Conservation (phyloP, 2,113 vertebrate genomes). For the Oncorhynchus clarkii region DNA sequence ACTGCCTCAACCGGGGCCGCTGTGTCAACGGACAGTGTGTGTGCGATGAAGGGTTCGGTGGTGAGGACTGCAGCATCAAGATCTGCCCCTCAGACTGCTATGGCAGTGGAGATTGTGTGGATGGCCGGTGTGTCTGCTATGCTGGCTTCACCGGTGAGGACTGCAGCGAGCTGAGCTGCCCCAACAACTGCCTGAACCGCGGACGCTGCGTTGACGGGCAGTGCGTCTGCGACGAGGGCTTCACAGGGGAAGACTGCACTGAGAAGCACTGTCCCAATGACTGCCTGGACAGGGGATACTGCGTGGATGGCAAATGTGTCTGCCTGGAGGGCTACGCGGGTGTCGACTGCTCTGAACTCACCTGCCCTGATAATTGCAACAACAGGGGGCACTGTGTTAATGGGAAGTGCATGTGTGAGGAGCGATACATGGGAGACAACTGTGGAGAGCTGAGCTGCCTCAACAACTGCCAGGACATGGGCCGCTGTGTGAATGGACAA, state of each 20-base stretch:
- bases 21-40: conserved; percentile 84
- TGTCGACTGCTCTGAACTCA: conserved; percentile 77
- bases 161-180: conserved; percentile 77
- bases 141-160: conserved; percentile 76
- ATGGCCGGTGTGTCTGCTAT: conserved; percentile 80
- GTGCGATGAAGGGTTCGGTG: conserved; percentile 80
- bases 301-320: conserved; percentile 54
- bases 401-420: conserved; percentile 79
- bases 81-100: conserved; percentile 82
- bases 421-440: conserved; percentile 77
- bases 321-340: conserved; percentile 73
- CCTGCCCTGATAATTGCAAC: conserved; percentile 79
- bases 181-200: conserved; percentile 69
- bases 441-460: conserved; percentile 77
- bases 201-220: conserved; percentile 78
- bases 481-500: conserved; percentile 62
- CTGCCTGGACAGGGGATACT: conserved; percentile 63
- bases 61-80: conserved; percentile 79
- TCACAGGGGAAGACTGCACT: conserved; percentile 79
- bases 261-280: conserved; percentile 73
- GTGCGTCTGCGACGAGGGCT: conserved; percentile 85
- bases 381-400: conserved; percentile 69
- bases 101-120: conserved; percentile 72
- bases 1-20: conserved; percentile 78
- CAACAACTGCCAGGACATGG: conserved; percentile 67